Percentiles rank a stretch among this genome's conserved stretches.
phyloP scores from a whole-genome alignment of 92 coral and sea anemone species.

The Siderastrea radians region DNA sequence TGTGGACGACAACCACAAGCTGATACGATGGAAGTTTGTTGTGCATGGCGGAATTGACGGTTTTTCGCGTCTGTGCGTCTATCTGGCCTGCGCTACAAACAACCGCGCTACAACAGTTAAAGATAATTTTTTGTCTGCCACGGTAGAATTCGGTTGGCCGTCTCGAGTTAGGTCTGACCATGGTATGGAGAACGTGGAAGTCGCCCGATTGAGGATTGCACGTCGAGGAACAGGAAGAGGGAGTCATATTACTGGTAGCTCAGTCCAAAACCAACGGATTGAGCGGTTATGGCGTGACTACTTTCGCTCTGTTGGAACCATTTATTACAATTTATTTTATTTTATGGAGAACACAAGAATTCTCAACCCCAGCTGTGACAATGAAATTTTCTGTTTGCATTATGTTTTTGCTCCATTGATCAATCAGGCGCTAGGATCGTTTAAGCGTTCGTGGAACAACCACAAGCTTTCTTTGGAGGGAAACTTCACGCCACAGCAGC shows the following conservation, averaged over 20 bases:
- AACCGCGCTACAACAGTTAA: constrained; percentile 32
- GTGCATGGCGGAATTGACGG: constrained; percentile 64
- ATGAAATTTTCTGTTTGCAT: constrained; percentile 41
- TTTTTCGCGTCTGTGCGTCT: constrained; percentile 51
- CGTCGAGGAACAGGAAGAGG: constrained; percentile 55
- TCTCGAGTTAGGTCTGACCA: constrained; percentile 54
- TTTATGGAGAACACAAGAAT: too few relatives aligned
- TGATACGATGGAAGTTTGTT: constrained; percentile 48
- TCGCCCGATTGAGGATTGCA: constrained; percentile 47
- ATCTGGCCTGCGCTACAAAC: constrained; percentile 42
- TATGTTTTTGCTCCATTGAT: background rate
- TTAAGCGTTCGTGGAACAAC: background rate
- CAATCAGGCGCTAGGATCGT: background rate
- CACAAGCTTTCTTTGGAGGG: constrained; percentile 13
- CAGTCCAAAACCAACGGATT: constrained; percentile 62
- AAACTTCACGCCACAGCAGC: constrained; percentile 10
- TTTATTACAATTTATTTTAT: constrained; percentile 50
- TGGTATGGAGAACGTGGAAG: constrained; percentile 44
- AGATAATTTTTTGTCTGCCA: constrained; percentile 30
- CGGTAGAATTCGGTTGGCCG: constrained; percentile 47
- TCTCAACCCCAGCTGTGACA: constrained; percentile 26
- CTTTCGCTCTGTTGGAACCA: constrained; percentile 53
- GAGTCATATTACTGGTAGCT: constrained; percentile 67
- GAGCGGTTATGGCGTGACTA: too few relatives aligned
- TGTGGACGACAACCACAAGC: constrained; percentile 65